phyloP scores from a whole-genome alignment of 2,888 invertebrate genomes.

The Pheosia gnoma region DNA sequence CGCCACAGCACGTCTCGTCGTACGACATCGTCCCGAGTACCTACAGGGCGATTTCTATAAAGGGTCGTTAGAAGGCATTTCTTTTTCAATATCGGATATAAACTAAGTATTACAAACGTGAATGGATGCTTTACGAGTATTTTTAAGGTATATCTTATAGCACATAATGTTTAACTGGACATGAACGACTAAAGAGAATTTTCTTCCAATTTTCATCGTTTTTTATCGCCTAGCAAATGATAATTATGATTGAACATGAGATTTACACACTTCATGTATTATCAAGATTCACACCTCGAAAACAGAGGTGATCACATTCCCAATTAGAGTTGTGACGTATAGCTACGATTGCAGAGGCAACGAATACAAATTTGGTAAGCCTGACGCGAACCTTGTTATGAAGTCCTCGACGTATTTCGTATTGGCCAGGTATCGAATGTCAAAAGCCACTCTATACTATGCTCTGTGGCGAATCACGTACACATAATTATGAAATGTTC shows the following conservation, averaged over 20 bases:
- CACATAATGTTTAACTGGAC: too few relatives aligned
- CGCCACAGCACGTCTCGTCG: slow-evolving; percentile 18
- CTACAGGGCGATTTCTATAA: slow-evolving; percentile 16
- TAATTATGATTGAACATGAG: too few relatives aligned
- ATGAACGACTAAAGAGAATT: too few relatives aligned
- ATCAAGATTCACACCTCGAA: too few relatives aligned
- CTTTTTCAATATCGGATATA: background rate
- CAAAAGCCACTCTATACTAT: slow-evolving; percentile 15
- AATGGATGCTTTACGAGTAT: background rate
- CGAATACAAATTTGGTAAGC: background rate
- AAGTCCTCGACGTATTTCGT: slow-evolving; percentile 37
- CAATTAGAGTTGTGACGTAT: too few relatives aligned
- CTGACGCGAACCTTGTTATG: slow-evolving; percentile 31
- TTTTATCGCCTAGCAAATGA: too few relatives aligned
- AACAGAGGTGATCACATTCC: too few relatives aligned
- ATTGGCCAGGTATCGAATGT: slow-evolving; percentile 34
- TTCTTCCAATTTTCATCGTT: too few relatives aligned
- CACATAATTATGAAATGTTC: too few relatives aligned
- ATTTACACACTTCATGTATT: too few relatives aligned
- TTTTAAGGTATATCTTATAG: too few relatives aligned
- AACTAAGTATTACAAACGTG: background rate
- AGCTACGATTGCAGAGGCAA: background rate
- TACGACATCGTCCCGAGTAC: slow-evolving; percentile 22
- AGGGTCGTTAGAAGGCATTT: background rate
- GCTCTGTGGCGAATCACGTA: background rate